Base-by-base conservation (phyloP, 2,797 vertebrate genomes). In the Xenopus petersii region DNA sequence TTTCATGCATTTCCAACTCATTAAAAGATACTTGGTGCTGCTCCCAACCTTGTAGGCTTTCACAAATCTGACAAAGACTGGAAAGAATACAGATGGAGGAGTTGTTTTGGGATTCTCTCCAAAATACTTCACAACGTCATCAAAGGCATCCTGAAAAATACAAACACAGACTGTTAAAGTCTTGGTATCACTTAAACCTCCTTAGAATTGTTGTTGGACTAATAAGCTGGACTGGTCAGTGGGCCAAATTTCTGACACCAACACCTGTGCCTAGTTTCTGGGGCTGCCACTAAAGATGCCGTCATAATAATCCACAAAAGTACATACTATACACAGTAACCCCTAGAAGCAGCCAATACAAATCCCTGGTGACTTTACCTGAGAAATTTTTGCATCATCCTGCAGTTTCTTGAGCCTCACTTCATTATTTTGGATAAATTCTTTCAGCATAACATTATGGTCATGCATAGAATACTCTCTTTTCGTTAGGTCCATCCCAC, bases 91-190 rank as follows among this genome's bases (percentile, higher is more conserved):
- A 0, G 97, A 99, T 0, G 97, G 97, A 0, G 96, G 96, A 7
- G 95, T 96, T 0, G 96, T 98, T 89, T 99, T 99, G 65, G 95
- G 93, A 68, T 95, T 97, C 84, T 99, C 96, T 8, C 97, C 97
- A 0, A 97, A 99, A 81, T 97, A 98, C 82, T 98, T 98, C 60
- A 99, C 96, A 54, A 84, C 96, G 0, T 99, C 97, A 71, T 98
- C 96, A 64, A 96, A 99, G 54, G 97, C 96, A 51, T 98, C 97
- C 97, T 99, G 67, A 48, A 79, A 80, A 5, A 63, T 62, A 83
- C 3, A 60, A 68, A 36, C 16, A 2, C 54, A 10, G 16, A 15
- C 13, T 16, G 54, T 56, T 56, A 17, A 16, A 15, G 49, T 51
- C 6, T 2, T 30, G 26, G 2, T 30, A 30, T 30, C 4, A 30